phyloP scores from a whole-genome alignment of 2,888 invertebrate species.

The Thecophora atra region DNA sequence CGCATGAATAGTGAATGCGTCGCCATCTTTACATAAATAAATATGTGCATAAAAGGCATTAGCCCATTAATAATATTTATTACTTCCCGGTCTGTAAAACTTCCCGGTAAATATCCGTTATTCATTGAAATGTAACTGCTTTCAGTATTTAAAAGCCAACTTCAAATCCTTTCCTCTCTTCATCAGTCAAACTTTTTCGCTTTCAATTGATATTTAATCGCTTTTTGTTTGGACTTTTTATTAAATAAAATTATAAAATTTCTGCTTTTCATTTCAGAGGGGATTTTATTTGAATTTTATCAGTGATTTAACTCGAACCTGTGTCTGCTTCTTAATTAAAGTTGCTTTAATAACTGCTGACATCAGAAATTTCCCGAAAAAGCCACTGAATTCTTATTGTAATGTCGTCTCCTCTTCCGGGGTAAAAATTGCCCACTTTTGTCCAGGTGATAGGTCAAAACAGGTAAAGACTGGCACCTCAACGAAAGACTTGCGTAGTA shows the following conservation, averaged over 20 bases:
- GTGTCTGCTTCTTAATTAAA: background rate
- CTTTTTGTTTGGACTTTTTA: too few species aligned
- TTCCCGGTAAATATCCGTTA: too few species aligned
- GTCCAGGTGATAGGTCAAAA: background rate
- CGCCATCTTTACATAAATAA: background rate
- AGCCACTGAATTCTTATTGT: background rate
- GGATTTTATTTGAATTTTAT: too few species aligned
- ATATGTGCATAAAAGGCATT: background rate
- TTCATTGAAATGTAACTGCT: too few species aligned
- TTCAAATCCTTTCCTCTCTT: too few species aligned
- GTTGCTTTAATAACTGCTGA: background rate
- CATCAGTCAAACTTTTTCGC: too few species aligned
- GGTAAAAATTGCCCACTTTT: background rate
- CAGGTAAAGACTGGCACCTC: background rate
- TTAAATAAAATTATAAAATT: too few species aligned
- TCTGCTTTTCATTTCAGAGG: too few species aligned
- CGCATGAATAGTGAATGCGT: background rate
- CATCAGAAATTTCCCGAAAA: background rate
- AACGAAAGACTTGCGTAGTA: slow-evolving; percentile 14
- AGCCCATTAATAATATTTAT: background rate
- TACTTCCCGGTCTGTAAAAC: background rate
- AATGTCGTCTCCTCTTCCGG: background rate
- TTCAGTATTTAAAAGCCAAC: too few species aligned
- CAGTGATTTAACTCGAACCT: background rate
- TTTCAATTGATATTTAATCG: too few species aligned